Conservation (phyloP, 2,797 vertebrate species). For the Acrossocheilus wenchowensis region DNA sequence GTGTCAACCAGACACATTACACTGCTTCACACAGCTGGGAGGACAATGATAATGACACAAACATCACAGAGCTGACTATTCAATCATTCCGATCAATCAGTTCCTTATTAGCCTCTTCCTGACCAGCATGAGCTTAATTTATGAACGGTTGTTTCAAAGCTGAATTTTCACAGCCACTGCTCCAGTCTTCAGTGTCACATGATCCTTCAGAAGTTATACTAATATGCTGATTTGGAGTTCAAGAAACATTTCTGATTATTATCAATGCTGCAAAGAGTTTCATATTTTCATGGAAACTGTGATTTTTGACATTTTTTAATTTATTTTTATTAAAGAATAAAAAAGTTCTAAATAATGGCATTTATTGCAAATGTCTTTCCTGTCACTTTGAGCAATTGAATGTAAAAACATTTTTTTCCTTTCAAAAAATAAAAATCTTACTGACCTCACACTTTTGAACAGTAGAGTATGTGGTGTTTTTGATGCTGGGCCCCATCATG, state of each 20-base stretch:
- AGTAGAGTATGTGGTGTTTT: not conserved
- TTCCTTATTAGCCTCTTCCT: not conserved
- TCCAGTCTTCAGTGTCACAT: not conserved
- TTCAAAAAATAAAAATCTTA: not conserved
- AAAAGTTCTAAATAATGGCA: not conserved
- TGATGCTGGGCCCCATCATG: no score
- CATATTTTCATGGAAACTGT: not conserved
- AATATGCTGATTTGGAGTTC: not conserved
- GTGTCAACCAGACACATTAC: not conserved
- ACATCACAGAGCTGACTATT: not conserved
- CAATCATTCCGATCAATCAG: constrained; percentile 18
- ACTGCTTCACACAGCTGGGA: constrained; percentile 21
- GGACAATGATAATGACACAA: not conserved
- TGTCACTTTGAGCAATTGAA: not conserved
- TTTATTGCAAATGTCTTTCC: not conserved
- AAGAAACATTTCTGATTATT: not conserved
- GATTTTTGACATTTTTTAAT: not conserved
- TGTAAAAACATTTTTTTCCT: not conserved
- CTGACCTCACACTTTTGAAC: not conserved
- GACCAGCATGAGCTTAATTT: not conserved
- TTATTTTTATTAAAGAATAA: not conserved
- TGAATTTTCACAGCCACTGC: not conserved
- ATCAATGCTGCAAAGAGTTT: not conserved
- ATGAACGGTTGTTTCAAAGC: not conserved
- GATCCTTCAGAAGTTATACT: not conserved